Conservation (phyloP, 2,113 vertebrate species). For the sheep (Ovis aries) region DNA sequence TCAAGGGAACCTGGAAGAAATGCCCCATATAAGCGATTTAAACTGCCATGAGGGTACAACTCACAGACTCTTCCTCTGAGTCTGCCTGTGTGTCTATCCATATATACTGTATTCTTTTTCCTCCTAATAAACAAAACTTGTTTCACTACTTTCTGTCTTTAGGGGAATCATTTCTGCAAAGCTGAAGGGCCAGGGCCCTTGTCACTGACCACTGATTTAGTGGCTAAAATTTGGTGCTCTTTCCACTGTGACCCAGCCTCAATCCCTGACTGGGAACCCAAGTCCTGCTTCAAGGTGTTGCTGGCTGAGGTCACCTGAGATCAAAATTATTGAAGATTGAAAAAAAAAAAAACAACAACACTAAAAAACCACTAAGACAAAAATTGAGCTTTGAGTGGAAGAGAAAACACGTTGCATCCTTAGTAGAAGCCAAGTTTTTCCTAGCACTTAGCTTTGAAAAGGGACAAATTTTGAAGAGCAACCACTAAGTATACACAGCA, state of each 20-base stretch:
- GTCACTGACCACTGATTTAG: background rate
- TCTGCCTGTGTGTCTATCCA: background rate
- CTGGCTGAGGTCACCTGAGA: background rate
- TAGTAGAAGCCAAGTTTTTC: background rate
- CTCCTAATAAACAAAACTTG: background rate
- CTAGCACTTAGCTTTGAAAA: background rate
- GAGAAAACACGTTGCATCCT: background rate
- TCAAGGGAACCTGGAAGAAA: background rate
- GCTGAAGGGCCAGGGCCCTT: background rate
- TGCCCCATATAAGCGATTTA: background rate
- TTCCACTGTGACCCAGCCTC: background rate
- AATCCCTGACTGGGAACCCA: background rate
- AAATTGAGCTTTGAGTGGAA: background rate
- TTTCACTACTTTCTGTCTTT: background rate
- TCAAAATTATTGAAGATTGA: background rate
- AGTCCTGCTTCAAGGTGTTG: background rate
- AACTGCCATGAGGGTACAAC: background rate
- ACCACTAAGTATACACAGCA: background rate
- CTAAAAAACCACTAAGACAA: background rate
- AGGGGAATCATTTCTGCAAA: background rate
- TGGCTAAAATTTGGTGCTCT: background rate
- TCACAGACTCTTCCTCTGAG: background rate
- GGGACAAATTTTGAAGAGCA: background rate
- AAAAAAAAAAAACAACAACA: background rate
- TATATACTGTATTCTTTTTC: background rate